These are phyloP conservation scores for Polia nebulosa DNA, from an alignment of 2,888 invertebrate species.

Conservation along the genomic window DNA sequence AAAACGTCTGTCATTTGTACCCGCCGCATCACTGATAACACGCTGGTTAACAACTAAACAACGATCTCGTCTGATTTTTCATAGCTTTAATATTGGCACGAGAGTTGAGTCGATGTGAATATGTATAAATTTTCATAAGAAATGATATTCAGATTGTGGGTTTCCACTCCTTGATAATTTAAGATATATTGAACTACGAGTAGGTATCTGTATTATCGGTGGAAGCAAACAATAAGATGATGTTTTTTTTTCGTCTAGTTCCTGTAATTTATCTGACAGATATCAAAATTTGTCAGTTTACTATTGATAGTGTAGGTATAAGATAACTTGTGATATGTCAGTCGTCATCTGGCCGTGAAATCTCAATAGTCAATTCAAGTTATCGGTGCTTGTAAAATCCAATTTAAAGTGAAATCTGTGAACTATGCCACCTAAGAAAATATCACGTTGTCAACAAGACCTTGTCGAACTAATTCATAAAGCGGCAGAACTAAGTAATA, in stretches of 20 bases:
- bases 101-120: constrained; percentile 16
- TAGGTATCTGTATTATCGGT: constrained; percentile 13
- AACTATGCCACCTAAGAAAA: constrained; percentile 79
- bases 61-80: constrained; percentile 29
- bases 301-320: constrained; percentile 42
- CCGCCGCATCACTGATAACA: constrained; percentile 63
- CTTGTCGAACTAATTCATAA: constrained; percentile 76
- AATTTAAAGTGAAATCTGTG: constrained; percentile 52
- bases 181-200: constrained; percentile 10
- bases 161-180: constrained; percentile 17
- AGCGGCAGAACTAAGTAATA: constrained; percentile 72
- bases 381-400: constrained; percentile 35
- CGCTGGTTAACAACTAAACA: constrained; percentile 31
- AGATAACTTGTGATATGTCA: constrained; percentile 52
- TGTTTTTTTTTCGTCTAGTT: constrained; percentile 30
- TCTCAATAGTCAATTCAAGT: constrained; percentile 39
- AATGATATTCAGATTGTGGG: constrained; percentile 39
- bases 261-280: constrained; percentile 51
- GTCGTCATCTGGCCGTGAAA: constrained; percentile 28
- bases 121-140: constrained; percentile 8
- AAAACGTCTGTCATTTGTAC: constrained; percentile 67
- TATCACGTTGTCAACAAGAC: constrained; percentile 77
- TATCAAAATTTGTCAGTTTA: constrained; percentile 42
- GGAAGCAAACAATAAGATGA: constrained; percentile 19
- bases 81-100: neutral